These are phyloP conservation scores for Heterocephalus glaber DNA, from an alignment of 2,113 vertebrate genomes.

Conservation along the genomic window DNA sequence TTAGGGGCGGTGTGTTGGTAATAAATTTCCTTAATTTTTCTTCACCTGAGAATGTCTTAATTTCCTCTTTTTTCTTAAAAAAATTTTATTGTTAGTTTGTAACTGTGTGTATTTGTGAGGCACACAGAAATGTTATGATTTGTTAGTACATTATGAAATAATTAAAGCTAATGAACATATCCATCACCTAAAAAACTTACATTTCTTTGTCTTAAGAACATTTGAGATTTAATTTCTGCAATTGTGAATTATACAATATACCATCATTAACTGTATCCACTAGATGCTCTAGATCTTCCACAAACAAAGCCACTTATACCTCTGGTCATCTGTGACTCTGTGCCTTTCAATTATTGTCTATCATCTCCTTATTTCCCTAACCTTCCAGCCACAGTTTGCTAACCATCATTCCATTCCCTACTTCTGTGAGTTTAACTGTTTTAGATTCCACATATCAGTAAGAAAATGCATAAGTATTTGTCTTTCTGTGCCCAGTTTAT, in stretches of 20 bases:
- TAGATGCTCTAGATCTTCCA: not conserved
- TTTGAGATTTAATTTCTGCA: not conserved
- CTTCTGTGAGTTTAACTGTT: not conserved
- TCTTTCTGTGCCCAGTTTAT: not conserved
- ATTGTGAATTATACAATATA: not conserved
- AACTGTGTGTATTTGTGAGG: not conserved
- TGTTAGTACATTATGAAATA: not conserved
- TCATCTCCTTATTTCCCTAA: not conserved
- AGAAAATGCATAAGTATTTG: not conserved
- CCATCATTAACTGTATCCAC: not conserved
- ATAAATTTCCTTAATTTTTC: not conserved
- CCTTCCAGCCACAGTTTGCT: accelerated
- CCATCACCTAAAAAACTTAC: not conserved
- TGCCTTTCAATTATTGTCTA: not conserved
- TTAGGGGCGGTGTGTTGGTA: not conserved
- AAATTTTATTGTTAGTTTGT: not conserved
- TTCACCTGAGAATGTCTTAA: not conserved
- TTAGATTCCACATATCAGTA: not conserved
- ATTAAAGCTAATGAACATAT: not conserved
- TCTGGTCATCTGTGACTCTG: not conserved
- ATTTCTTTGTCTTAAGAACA: not conserved
- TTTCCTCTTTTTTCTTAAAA: not conserved
- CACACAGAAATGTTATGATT: not conserved
- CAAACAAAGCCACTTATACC: not conserved
- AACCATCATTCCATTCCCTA: not conserved